phyloP scores from a whole-genome alignment of 2,888 invertebrate genomes.

The Tenthredo livida region DNA sequence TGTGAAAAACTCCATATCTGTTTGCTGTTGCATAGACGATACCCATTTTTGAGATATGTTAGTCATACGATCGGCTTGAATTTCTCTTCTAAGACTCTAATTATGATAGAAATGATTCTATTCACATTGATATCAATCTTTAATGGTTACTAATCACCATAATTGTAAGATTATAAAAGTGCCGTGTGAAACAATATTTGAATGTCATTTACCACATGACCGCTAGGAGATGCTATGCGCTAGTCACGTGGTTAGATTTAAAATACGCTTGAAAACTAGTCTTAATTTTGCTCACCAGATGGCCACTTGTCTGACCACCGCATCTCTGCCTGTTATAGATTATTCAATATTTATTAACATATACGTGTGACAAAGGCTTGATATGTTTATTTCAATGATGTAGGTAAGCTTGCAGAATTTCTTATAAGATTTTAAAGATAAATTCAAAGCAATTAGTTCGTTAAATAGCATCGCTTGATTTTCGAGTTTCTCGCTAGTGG shows the following conservation, averaged over 20 bases:
- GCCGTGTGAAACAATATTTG: slow-evolving; percentile 38
- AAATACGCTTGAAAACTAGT: not conserved
- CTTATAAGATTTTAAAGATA: not conserved
- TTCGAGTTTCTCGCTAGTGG: slow-evolving; percentile 61
- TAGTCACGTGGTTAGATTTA: not conserved
- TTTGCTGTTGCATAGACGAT: slow-evolving; percentile 62
- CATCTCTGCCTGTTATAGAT: not conserved
- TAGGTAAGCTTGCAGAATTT: not conserved
- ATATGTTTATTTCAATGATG: not conserved
- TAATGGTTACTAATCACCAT: slow-evolving; percentile 27
- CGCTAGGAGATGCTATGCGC: not conserved
- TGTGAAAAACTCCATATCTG: slow-evolving; percentile 53
- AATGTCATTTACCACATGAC: not conserved
- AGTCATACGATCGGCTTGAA: not conserved
- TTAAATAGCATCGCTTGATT: not conserved
- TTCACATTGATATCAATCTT: slow-evolving; percentile 22
- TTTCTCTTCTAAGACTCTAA: slow-evolving; percentile 9
- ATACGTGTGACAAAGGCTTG: not conserved
- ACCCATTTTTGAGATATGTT: slow-evolving; percentile 62
- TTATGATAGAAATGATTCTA: slow-evolving; percentile 25
- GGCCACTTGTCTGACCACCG: not conserved
- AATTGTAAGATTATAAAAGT: slow-evolving; percentile 35
- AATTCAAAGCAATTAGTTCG: not conserved
- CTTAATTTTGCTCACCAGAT: not conserved
- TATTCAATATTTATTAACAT: not conserved